Base-by-base conservation (phyloP, 2,113 vertebrate species). In the Notiomystis cincta region DNA sequence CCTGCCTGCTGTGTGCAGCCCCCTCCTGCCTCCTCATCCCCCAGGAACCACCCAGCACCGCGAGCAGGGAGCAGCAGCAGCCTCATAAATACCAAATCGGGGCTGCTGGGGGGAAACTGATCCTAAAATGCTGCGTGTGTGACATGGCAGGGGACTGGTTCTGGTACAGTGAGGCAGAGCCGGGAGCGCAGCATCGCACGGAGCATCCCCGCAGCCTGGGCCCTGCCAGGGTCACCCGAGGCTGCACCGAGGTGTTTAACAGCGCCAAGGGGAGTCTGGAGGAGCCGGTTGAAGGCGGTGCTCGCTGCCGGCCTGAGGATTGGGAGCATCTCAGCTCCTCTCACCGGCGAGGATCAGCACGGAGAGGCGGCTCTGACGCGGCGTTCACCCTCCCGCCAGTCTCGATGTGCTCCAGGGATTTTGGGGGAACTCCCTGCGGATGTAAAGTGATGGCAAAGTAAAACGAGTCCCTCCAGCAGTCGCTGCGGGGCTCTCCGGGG, bases 291-390 rank as follows among this genome's bases (percentile, higher is more conserved):
- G 64, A 31, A 78, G 48, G 78, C 18, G 58, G 8, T 51, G 50
- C 40, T 79, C 4, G 0, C 13, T 45, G 65, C 28, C 16, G 71
- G n/a, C 40, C 25, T 1, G 1, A 27, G 64, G 7, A 15, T 11
- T 14, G 13, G 1, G 30, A 24, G 23, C 48, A 20, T n/a, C 62
- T 53, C 5, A 0, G 8, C 37, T 66, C 47, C 70, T 71, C 15
- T 4, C 31, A 8, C 7, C 3, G 0, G 27, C 0, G 6, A 53
- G 33, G 17, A 35, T 6, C 4, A 6, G 81, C 33, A 16, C 0
- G 0, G 3, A 3, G 17, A 27, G n/a, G 27, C 0, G 0, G 35
- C 44, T 50, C 72, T 47, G 45, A 10, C 38, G 24, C 19, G 23
- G 3, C 0, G 0, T 7, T 78, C 28, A 4, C 20, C 53, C 40